A percentile compares a stretch with the other conserved stretches of the same genome.
These are phyloP conservation scores for Unio pictorum DNA, from an alignment of 2,888 invertebrate genomes.

Conservation along the genomic window DNA sequence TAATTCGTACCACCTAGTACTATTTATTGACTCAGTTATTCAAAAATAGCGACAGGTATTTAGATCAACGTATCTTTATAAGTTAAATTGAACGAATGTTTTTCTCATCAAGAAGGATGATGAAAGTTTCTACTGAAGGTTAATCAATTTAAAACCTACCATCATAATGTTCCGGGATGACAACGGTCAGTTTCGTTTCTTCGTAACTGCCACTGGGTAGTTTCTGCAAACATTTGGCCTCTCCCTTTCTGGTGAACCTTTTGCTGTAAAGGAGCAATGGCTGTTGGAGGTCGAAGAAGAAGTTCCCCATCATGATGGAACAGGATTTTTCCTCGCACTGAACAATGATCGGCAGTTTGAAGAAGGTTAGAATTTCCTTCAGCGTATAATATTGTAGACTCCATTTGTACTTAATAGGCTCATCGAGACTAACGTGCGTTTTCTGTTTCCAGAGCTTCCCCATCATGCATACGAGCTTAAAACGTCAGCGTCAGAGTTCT, in stretches of 20 bases:
- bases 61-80: too few species aligned
- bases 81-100: too few species aligned
- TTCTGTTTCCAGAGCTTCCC: slow-evolving; percentile 30
- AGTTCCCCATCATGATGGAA: slow-evolving; percentile 30
- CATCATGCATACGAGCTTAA: not conserved
- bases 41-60: too few species aligned
- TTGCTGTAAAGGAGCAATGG: slow-evolving; percentile 40
- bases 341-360: slow-evolving; percentile 34
- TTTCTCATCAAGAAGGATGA: too few species aligned
- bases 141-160: slow-evolving; percentile 15
- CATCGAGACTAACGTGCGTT: slow-evolving; percentile 15
- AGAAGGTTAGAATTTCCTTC: slow-evolving; percentile 26
- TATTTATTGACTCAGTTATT: too few species aligned
- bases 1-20: too few species aligned
- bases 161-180: slow-evolving; percentile 46
- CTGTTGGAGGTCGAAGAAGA: slow-evolving; percentile 42
- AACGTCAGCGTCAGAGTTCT: too few species aligned
- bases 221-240: slow-evolving; percentile 32
- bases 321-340: slow-evolving; percentile 34
- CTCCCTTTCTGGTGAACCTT: slow-evolving; percentile 35
- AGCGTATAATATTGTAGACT: slow-evolving; percentile 36
- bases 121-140: too few species aligned
- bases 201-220: slow-evolving; percentile 25
- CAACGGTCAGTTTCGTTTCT: slow-evolving; percentile 41
- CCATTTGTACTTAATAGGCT: slow-evolving; percentile 32